Conservation (phyloP, 2,113 vertebrate genomes). For the Dissostichus mawsoni region DNA sequence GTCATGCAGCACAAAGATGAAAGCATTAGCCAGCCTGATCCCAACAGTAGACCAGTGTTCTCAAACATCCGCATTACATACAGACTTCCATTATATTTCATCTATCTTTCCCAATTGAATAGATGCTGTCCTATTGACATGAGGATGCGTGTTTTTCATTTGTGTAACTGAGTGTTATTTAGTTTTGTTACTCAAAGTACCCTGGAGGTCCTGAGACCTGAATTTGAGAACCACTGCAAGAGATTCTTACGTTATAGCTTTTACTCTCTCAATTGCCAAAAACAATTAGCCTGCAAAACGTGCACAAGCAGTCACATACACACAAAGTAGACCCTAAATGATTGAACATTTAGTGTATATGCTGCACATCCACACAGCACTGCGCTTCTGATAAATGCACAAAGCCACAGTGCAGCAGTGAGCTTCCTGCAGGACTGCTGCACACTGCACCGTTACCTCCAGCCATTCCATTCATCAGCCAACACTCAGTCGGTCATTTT, state of each 20-base stretch:
- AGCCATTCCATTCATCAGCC: conserved; percentile 24
- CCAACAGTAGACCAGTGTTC: conserved; percentile 11
- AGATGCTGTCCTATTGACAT: neutral
- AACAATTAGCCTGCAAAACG: conserved; percentile 1
- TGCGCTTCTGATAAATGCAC: conserved; percentile 15
- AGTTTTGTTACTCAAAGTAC: neutral
- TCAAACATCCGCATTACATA: conserved; percentile 7
- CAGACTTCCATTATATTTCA: neutral
- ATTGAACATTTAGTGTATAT: conserved; percentile 39
- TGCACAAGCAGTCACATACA: conserved; percentile 47
- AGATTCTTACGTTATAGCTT: conserved; percentile 30
- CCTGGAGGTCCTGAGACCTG: neutral
- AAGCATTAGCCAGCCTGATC: conserved; percentile 35
- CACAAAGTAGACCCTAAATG: conserved; percentile 37
- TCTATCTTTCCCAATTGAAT: neutral
- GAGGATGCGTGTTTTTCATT: neutral
- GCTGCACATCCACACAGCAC: conserved; percentile 3
- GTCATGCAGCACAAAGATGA: conserved; percentile 44
- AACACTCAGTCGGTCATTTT: conserved; percentile 17
- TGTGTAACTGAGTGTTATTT: neutral
- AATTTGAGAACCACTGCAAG: conserved; percentile 25
- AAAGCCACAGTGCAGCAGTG: conserved; percentile 40
- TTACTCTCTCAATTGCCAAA: conserved; percentile 4
- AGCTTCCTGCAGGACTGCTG: conserved; percentile 6
- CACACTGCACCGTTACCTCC: conserved; percentile 44